Percentiles rank a stretch among this genome's conserved stretches.
Conservation (phyloP, 2,888 invertebrate genomes). For the Empis stercorea region DNA sequence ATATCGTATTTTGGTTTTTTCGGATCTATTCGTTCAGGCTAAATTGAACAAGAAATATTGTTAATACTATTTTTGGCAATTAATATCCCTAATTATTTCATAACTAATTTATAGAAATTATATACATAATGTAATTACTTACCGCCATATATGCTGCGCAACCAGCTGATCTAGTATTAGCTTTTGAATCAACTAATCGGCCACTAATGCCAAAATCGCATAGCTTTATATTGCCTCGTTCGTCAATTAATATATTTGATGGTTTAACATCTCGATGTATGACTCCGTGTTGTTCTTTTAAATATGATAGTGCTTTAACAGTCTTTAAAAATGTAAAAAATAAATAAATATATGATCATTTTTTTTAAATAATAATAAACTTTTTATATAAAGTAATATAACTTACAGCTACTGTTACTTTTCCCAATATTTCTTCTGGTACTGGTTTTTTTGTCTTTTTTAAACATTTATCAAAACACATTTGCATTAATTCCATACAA, state of each 20-base stretch:
- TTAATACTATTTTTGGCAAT: too few relatives aligned
- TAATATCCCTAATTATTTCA: neutral
- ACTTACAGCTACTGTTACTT: constrained; percentile 90
- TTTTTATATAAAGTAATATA: constrained; percentile 1
- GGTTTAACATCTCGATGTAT: constrained; percentile 98
- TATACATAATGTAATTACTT: constrained; percentile 30
- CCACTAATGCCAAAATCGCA: constrained; percentile 99
- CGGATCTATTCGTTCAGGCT: constrained; percentile 97
- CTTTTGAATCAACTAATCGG: constrained; percentile 93
- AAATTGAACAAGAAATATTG: constrained; percentile 15
- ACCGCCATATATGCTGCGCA: constrained; percentile 99
- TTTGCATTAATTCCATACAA: constrained; percentile 99
- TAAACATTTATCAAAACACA: constrained; percentile 93
- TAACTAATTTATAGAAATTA: neutral
- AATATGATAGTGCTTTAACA: constrained; percentile 89
- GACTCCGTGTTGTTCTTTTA: constrained; percentile 93
- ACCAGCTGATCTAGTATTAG: constrained; percentile 90
- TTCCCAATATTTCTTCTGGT: constrained; percentile 91
- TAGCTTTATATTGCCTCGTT: constrained; percentile 87
- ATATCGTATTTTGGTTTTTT: constrained; percentile 94
- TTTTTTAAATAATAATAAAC: constrained; percentile 1
- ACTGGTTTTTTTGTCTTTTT: constrained; percentile 77
- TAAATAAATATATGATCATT: too few relatives aligned
- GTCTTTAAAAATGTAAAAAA: constrained; percentile 62
- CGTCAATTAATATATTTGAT: constrained; percentile 93